These are phyloP conservation scores for Pseudoips prasinana DNA, from an alignment of 2,888 invertebrate genomes.

Conservation along the genomic window DNA sequence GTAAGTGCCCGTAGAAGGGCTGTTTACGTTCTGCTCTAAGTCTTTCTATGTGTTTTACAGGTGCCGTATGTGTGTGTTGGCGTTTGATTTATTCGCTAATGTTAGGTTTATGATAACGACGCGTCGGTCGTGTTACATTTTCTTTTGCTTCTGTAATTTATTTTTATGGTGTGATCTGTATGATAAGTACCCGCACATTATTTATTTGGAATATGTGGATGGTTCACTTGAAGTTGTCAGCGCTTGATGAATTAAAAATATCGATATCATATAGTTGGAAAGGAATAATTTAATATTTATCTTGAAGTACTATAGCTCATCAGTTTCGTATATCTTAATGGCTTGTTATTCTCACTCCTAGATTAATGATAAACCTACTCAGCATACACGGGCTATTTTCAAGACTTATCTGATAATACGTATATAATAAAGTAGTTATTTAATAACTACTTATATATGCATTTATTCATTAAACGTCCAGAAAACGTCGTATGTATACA, in stretches of 20 bases:
- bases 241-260: conserved; percentile 9
- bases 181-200: conserved; percentile 49
- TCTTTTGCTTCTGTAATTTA: conserved; percentile 40
- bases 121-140: conserved; percentile 37
- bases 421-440: too few species aligned
- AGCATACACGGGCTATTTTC: too few species aligned
- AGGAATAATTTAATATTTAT: conserved; percentile 11
- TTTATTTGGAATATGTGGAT: conserved; percentile 33
- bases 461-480: conserved; percentile 23
- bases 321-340: conserved; percentile 10
- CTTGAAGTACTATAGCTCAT: conserved; percentile 3
- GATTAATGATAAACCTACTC: background rate
- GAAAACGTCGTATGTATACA: conserved; percentile 17
- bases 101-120: conserved; percentile 47
- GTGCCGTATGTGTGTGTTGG: conserved; percentile 31
- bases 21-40: conserved; percentile 46
- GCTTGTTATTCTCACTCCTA: background rate
- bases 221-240: conserved; percentile 28
- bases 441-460: conserved; percentile 5
- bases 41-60: conserved; percentile 34
- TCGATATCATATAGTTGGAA: conserved; percentile 4
- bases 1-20: conserved; percentile 52
- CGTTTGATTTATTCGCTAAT: conserved; percentile 53
- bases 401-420: too few species aligned
- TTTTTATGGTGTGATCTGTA: conserved; percentile 43